Evolutionary conservation across 1,140 invertebrate genomes (phyloP).

Genomic region (Lordiphosa collinella): DNA sequence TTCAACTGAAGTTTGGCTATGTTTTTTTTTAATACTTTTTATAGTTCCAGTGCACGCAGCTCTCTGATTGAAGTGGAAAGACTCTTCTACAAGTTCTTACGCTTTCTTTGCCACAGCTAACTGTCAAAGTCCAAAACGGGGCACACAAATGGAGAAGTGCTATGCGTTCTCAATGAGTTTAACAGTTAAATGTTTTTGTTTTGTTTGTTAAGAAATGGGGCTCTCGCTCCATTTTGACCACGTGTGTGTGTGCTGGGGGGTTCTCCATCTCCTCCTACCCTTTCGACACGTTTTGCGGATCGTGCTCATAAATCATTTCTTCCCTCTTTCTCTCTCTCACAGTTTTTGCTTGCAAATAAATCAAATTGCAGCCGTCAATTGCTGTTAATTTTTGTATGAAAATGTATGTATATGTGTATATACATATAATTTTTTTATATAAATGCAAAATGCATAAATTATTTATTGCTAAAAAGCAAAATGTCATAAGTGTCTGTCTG

Average conservation of each 20-base stretch:
- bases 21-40: not conserved
- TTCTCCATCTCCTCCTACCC: slow-evolving; percentile 2
- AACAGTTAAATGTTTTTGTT: slow-evolving; percentile 54
- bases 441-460: slow-evolving; percentile 47
- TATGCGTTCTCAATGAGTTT: slow-evolving; percentile 46
- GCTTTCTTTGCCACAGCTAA: slow-evolving; percentile 13
- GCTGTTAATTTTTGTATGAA: slow-evolving; percentile 47
- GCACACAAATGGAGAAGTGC: slow-evolving; percentile 21
- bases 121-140: slow-evolving; percentile 4
- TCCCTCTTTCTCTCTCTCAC: slow-evolving; percentile 23
- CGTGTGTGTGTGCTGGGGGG: slow-evolving; percentile 2
- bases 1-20: slow-evolving; percentile 2
- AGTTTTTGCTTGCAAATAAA: slow-evolving; percentile 37
- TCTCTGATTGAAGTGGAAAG: too few relatives aligned
- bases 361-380: slow-evolving; percentile 52
- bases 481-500: slow-evolving; percentile 40
- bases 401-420: slow-evolving; percentile 18
- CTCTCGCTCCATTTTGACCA: slow-evolving; percentile 2
- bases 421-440: not conserved
- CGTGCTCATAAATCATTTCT: slow-evolving; percentile 47
- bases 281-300: slow-evolving; percentile 46
- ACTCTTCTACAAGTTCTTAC: slow-evolving; percentile 3
- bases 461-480: slow-evolving; percentile 56
- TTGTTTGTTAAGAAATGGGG: slow-evolving; percentile 3
- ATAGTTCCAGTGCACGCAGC: not conserved